Evolutionary conservation across 2,888 invertebrate species (phyloP), one percentile per base, ranked within the genome.

Genomic region (Crepidodera aurea): DNA sequence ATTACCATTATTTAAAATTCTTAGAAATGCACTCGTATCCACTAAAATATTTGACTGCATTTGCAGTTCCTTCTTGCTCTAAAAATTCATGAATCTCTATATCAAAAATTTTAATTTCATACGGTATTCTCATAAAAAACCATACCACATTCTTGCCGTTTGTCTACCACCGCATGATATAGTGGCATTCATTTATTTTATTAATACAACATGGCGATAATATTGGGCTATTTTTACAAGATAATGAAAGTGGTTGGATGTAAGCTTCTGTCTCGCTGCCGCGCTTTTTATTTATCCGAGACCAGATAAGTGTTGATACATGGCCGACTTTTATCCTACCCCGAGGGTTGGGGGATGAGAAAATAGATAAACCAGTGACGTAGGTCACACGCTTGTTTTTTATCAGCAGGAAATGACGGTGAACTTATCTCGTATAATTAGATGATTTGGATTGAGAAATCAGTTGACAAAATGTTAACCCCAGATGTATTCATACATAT

Each of bases 251-350:
- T 64, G 64, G 64, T 46, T 58, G 64, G 62, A 59, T 54, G 61
- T 62, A 60, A 64, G 59, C 54, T 50, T 57, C 53, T 44, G 54
- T 54, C 54, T 50, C 57, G 54, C 25, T 46, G 60, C 53, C 37
- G 44, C 53, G 64, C 60, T 62, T 67, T 68, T 68, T 69, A 71
- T 71, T 70, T 69, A 71, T 70, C 71, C 69, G 59, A 62, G 48
- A 57, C 42, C 19, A 69, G 74, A 73, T 75, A 75, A 75, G 73
- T 75, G 74, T 73, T 75, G 74, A 75, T 75, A 71, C 73, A 75
- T 73, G 68, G 69, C 66, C 61, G 57, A 61, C 54, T 62, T 32
- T 66, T 60, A 64, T 66, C 62, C 66, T 29, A 59, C 59, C 64
- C 54, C 40, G 22, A 19, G 13, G 12, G 22, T 22, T 44, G 12